Conservation (phyloP, 2,888 invertebrate genomes). For the Drosophila emarginata region DNA sequence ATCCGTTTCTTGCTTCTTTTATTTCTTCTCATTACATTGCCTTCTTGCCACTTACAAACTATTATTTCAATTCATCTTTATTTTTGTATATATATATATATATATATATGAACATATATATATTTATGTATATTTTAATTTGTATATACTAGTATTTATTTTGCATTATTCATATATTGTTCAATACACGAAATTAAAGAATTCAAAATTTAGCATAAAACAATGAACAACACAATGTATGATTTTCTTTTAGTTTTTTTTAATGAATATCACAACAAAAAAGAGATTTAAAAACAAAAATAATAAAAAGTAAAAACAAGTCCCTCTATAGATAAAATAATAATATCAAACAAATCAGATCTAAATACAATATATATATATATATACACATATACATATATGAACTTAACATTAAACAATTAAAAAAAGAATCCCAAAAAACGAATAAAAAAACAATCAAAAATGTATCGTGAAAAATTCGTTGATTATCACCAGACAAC, state of each 20-base stretch:
- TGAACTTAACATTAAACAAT: conserved; percentile 45
- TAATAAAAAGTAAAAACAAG: conserved; percentile 5
- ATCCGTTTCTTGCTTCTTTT: neutral
- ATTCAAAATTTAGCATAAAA: no score
- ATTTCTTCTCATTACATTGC: conserved; percentile 30
- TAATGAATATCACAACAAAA: conserved; percentile 45
- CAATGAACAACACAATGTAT: conserved; percentile 55
- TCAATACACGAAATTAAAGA: conserved; percentile 53
- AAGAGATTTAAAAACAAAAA: conserved; percentile 14
- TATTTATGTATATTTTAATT: conserved; percentile 57
- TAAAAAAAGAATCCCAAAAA: conserved; percentile 2
- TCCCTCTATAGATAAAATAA: neutral
- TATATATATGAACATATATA: conserved; percentile 31
- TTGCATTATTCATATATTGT: conserved; percentile 51
- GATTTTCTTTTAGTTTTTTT: conserved; percentile 1
- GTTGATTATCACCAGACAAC: conserved; percentile 79
- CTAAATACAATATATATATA: conserved; percentile 23
- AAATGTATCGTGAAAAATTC: conserved; percentile 63
- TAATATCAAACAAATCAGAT: conserved; percentile 7
- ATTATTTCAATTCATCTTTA: conserved; percentile 70
- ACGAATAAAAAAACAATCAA: neutral
- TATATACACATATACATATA: conserved; percentile 17
- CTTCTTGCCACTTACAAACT: conserved; percentile 60
- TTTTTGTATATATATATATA: conserved; percentile 42
- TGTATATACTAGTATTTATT: conserved; percentile 66